Conservation (phyloP, 53 echinoderm and acorn worm genomes). For the Hippasteria phrygiana region DNA sequence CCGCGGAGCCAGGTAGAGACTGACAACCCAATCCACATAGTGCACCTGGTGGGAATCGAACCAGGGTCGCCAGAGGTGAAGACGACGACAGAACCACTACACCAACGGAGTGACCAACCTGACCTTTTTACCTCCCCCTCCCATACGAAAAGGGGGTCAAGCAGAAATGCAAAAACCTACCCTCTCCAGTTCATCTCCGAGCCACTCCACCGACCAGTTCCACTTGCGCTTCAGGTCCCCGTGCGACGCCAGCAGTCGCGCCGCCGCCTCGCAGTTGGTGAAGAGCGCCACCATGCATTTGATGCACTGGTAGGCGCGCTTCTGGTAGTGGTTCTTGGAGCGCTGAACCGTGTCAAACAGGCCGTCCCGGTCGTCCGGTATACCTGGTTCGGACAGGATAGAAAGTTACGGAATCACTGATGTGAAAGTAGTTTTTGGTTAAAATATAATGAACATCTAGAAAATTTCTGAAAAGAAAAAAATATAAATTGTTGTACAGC, state of each 20-base stretch:
- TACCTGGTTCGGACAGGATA: constrained; percentile 65
- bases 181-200: constrained; percentile 97
- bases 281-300: constrained; percentile 99
- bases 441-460: not conserved
- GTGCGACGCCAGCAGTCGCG: constrained; percentile 80
- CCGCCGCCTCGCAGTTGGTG: constrained; percentile 95
- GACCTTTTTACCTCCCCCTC: too few species aligned
- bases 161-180: constrained; percentile 50
- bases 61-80: too few species aligned
- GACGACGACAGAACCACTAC: too few species aligned
- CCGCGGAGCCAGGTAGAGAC: too few species aligned
- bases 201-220: constrained; percentile 99
- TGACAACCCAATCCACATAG: too few species aligned
- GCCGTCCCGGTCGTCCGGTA: constrained; percentile 98
- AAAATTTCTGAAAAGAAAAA: too few species aligned
- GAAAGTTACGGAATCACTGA: not conserved
- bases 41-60: too few species aligned
- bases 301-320: constrained; percentile 99
- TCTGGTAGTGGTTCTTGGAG: constrained; percentile 99
- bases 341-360: constrained; percentile 99
- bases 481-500: too few species aligned
- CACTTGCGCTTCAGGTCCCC: constrained; percentile 98
- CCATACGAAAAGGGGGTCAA: not conserved
- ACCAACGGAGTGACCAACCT: too few species aligned
- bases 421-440: not conserved